Percentiles rank a stretch among this genome's conserved stretches.
Conservation (phyloP, 2,113 vertebrate genomes). For the Cariama cristata region DNA sequence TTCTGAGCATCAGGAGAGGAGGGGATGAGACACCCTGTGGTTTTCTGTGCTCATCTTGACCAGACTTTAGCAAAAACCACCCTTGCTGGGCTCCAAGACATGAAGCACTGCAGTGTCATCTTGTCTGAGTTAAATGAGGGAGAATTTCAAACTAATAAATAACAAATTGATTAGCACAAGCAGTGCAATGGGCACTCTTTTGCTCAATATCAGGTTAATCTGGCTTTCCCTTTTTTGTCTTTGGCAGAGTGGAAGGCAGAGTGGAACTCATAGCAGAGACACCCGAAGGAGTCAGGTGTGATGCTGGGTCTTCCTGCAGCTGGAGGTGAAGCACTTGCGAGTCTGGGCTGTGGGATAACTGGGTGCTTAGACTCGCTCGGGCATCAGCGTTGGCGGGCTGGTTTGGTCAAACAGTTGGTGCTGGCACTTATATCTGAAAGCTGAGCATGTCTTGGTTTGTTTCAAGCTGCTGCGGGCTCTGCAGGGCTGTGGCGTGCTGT, state of each 20-base stretch:
- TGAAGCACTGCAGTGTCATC: neutral
- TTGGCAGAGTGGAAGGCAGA: neutral
- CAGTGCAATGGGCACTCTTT: neutral
- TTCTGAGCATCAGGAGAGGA: neutral
- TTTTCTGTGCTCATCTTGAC: neutral
- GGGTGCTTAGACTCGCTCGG: neutral
- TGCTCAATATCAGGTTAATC: neutral
- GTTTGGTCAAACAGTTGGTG: neutral
- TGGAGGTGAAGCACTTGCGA: neutral
- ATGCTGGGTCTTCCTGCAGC: neutral
- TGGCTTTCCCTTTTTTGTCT: neutral
- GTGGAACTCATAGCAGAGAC: neutral
- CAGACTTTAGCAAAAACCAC: neutral
- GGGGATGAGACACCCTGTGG: neutral
- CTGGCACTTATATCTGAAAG: neutral
- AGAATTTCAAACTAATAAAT: neutral
- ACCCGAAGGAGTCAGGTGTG: neutral
- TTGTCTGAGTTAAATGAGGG: neutral
- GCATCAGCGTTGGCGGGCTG: fast-evolving
- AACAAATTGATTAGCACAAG: neutral
- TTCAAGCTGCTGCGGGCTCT: neutral
- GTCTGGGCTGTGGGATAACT: neutral
- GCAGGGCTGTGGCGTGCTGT: neutral
- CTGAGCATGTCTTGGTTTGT: neutral
- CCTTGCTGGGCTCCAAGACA: neutral